phyloP scores from a whole-genome alignment of 1,140 invertebrate species.

The Bombus superbus region DNA sequence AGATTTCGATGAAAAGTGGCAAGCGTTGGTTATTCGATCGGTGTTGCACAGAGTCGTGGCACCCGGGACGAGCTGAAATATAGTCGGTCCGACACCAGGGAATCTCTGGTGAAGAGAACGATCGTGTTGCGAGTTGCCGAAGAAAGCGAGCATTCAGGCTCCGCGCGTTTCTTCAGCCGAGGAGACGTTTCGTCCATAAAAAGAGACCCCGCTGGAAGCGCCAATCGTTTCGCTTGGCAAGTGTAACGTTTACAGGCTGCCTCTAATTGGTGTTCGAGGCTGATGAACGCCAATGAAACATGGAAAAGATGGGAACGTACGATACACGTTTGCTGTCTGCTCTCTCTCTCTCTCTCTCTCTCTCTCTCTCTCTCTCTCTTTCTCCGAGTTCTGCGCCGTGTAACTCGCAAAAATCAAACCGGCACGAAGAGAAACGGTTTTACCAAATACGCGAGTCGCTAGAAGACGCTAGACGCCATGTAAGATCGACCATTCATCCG shows the following conservation, averaged over 20 bases:
- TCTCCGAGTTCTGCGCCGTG: background rate
- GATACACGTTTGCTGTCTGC: slow-evolving; percentile 20
- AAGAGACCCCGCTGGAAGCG: slow-evolving; percentile 66
- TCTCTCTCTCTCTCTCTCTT: background rate
- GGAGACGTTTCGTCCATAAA: slow-evolving; percentile 64
- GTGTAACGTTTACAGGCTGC: slow-evolving; percentile 67
- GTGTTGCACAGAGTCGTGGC: slow-evolving; percentile 42
- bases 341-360: background rate
- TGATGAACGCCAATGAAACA: slow-evolving; percentile 64
- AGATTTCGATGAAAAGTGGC: background rate
- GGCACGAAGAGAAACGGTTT: background rate
- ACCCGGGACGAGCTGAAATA: slow-evolving; percentile 61
- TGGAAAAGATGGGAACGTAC: slow-evolving; percentile 49
- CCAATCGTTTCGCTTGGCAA: slow-evolving; percentile 68
- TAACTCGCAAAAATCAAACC: background rate
- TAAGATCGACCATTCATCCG: background rate
- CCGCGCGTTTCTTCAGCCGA: slow-evolving; percentile 61
- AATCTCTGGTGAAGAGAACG: slow-evolving; percentile 51
- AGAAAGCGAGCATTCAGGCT: slow-evolving; percentile 68
- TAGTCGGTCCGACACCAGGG: slow-evolving; percentile 57
- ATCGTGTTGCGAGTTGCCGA: slow-evolving; percentile 66
- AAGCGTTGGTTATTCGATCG: background rate
- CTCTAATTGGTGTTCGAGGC: slow-evolving; percentile 68
- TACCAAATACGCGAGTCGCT: background rate
- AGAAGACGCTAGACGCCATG: background rate